Percentiles rank a stretch among this genome's conserved stretches.
These are phyloP conservation scores for Delia radicum DNA, from an alignment of 1,140 invertebrate genomes.

Conservation along the genomic window DNA sequence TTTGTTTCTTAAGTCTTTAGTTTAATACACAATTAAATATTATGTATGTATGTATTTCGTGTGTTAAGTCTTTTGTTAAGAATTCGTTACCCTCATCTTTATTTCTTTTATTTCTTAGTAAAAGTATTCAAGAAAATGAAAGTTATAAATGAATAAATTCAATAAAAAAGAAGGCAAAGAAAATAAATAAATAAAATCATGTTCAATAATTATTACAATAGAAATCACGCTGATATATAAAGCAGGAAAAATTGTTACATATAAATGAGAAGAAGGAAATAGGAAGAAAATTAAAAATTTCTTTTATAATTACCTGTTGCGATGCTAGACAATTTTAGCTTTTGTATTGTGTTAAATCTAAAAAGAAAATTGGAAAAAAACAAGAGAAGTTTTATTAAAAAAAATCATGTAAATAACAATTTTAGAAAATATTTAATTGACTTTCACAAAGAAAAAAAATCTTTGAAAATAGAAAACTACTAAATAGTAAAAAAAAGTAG, in stretches of 20 bases:
- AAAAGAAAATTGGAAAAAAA: neutral
- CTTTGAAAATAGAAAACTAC: neutral
- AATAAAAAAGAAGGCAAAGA: neutral
- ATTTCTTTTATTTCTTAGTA: neutral
- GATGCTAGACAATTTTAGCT: neutral
- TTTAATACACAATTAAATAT: no score
- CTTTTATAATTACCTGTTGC: neutral
- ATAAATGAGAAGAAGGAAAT: neutral
- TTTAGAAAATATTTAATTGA: neutral
- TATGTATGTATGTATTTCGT: no score
- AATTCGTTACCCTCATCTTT: neutral
- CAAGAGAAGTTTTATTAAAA: neutral
- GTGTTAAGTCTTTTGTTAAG: no score
- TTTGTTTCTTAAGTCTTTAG: no score
- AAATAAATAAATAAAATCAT: neutral
- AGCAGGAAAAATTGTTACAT: neutral
- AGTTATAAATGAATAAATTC: neutral
- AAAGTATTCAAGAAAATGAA: neutral
- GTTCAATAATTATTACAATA: neutral
- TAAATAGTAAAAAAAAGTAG: neutral
- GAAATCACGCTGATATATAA: neutral
- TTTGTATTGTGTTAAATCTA: neutral
- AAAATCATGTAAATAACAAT: neutral
- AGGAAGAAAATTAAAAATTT: neutral
- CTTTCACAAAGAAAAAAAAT: neutral